Evolutionary conservation across 2,113 vertebrate species (phyloP).

Genomic region (Conger conger): DNA sequence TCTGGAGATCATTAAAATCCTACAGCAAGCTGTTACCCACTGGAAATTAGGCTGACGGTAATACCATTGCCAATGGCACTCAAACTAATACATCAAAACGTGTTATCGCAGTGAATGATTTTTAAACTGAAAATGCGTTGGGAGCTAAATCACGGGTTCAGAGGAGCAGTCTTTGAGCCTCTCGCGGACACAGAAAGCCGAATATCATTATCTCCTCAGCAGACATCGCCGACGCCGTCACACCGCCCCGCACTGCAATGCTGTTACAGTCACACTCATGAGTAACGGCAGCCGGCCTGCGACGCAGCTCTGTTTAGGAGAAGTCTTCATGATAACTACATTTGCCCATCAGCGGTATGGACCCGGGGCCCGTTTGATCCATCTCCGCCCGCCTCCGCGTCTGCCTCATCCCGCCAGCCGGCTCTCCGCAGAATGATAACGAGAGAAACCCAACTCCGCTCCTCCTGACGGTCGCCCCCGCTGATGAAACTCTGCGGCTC

Average conservation of each 20-base stretch:
- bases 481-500: neutral
- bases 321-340: neutral
- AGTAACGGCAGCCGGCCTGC: neutral
- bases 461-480: neutral
- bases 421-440: conserved; percentile 51
- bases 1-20: neutral
- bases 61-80: too few species aligned
- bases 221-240: neutral
- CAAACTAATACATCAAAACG: too few species aligned
- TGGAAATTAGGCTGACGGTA: too few species aligned
- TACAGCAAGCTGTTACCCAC: too few species aligned
- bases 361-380: conserved; percentile 55
- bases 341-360: conserved; percentile 37
- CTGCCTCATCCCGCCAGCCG: conserved; percentile 46
- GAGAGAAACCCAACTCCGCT: conserved; percentile 29
- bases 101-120: too few species aligned
- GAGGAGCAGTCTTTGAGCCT: neutral
- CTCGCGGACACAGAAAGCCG: neutral
- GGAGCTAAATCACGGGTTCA: too few species aligned
- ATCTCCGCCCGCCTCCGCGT: conserved; percentile 53
- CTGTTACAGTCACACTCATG: neutral
- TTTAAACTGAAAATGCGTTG: too few species aligned
- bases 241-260: neutral
- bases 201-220: neutral
- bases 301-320: conserved; percentile 42